phyloP scores from a whole-genome alignment of 2,888 invertebrate species.

The Arctia plantaginis region DNA sequence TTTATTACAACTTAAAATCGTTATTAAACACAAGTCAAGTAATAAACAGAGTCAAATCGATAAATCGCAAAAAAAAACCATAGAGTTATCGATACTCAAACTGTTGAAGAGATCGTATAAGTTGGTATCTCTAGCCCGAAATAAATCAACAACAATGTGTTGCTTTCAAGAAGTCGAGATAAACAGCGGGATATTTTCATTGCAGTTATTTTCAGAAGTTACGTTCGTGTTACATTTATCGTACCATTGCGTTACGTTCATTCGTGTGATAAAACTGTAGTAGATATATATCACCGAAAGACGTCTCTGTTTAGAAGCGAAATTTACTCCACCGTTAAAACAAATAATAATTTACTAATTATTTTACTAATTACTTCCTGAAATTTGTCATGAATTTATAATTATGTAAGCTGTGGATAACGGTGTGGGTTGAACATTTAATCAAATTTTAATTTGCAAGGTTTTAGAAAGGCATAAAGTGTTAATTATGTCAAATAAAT shows the following conservation, averaged over 20 bases:
- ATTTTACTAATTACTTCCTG: background rate
- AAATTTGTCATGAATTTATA: too few species aligned
- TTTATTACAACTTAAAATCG: conserved; percentile 8
- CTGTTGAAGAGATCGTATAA: conserved; percentile 42
- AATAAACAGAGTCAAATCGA: conserved; percentile 41
- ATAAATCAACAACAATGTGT: conserved; percentile 61
- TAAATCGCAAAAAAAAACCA: conserved; percentile 32
- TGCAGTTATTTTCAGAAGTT: conserved; percentile 57
- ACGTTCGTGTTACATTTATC: conserved; percentile 30
- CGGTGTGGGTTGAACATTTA: too few species aligned
- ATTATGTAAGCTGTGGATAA: too few species aligned
- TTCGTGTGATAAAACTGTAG: conserved; percentile 5
- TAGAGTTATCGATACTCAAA: conserved; percentile 38
- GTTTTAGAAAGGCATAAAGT: too few species aligned
- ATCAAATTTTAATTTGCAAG: too few species aligned
- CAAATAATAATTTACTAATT: background rate
- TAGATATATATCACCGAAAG: background rate
- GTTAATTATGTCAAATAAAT: too few species aligned
- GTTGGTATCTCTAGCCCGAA: conserved; percentile 35
- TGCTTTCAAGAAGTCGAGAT: conserved; percentile 52
- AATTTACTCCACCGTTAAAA: background rate
- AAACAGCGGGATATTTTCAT: conserved; percentile 60
- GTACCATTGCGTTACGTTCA: conserved; percentile 29
- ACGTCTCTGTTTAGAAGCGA: background rate
- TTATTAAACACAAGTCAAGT: conserved; percentile 26